phyloP scores from a whole-genome alignment of 2,797 vertebrate species.

The Semaprochilodus insignis region DNA sequence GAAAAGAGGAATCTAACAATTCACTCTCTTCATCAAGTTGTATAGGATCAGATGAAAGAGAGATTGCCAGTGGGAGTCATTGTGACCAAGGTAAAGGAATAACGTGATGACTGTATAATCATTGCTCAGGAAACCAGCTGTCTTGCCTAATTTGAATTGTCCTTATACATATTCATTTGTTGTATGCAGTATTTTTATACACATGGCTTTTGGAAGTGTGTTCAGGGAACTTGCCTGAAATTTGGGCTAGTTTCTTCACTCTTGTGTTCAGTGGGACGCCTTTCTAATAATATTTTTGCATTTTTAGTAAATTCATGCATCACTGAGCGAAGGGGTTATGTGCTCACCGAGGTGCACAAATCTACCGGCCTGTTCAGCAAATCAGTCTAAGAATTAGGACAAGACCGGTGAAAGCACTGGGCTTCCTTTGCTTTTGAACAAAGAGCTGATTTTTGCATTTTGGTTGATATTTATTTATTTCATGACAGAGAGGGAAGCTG shows the following conservation, averaged over 20 bases:
- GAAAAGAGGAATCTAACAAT: too few relatives aligned
- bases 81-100: too few relatives aligned
- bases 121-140: too few relatives aligned
- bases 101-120: too few relatives aligned
- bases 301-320: constrained; percentile 30
- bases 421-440: constrained; percentile 8
- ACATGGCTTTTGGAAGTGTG: neutral
- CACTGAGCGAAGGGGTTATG: constrained; percentile 13
- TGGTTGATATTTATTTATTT: constrained; percentile 33
- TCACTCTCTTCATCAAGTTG: too few relatives aligned
- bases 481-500: neutral
- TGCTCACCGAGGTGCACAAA: constrained; percentile 8
- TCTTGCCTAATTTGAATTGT: too few relatives aligned
- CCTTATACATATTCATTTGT: neutral
- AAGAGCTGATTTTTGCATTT: neutral
- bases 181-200: neutral
- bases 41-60: too few relatives aligned
- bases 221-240: neutral
- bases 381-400: constrained; percentile 34
- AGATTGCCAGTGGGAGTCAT: too few relatives aligned
- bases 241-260: neutral
- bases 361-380: constrained; percentile 30
- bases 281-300: constrained; percentile 34
- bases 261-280: neutral
- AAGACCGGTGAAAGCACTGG: constrained; percentile 14